Conservation (phyloP, 2,797 vertebrate genomes). For the Harpagifer antarcticus region DNA sequence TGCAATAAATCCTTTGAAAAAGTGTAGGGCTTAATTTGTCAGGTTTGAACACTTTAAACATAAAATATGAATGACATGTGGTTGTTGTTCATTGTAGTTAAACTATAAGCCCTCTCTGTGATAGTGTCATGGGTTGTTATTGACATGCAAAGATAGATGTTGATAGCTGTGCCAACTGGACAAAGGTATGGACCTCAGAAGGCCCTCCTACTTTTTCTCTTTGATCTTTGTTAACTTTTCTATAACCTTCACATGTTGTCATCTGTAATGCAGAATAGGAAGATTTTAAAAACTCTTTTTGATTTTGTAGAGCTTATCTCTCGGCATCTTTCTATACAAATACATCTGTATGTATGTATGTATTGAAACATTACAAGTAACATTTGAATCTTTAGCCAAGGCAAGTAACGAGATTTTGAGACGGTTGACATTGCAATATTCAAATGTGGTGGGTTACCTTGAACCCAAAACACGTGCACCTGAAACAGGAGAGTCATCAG, state of each 20-base stretch:
- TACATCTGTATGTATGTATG: background rate
- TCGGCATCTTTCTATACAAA: background rate
- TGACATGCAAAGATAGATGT: background rate
- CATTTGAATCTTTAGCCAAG: slow-evolving; percentile 17
- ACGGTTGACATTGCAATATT: slow-evolving; percentile 49
- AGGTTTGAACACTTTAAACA: too few species aligned
- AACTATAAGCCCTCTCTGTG: background rate
- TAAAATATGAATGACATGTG: too few species aligned
- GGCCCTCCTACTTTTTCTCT: background rate
- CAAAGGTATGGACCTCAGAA: background rate
- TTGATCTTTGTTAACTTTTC: background rate
- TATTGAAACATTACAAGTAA: slow-evolving; percentile 25
- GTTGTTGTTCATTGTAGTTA: background rate
- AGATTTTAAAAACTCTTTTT: background rate
- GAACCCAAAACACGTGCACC: slow-evolving; percentile 66
- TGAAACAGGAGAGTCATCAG: slow-evolving; percentile 56
- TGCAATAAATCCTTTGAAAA: background rate
- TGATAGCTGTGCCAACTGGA: background rate
- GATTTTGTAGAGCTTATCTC: background rate
- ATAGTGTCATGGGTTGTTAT: background rate
- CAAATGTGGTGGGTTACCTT: slow-evolving; percentile 38
- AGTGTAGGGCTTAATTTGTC: background rate
- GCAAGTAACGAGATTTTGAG: background rate
- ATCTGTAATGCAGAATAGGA: background rate
- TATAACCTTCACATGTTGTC: background rate